Conservation (phyloP, 2,888 invertebrate genomes). For the Amorpha juglandis region DNA sequence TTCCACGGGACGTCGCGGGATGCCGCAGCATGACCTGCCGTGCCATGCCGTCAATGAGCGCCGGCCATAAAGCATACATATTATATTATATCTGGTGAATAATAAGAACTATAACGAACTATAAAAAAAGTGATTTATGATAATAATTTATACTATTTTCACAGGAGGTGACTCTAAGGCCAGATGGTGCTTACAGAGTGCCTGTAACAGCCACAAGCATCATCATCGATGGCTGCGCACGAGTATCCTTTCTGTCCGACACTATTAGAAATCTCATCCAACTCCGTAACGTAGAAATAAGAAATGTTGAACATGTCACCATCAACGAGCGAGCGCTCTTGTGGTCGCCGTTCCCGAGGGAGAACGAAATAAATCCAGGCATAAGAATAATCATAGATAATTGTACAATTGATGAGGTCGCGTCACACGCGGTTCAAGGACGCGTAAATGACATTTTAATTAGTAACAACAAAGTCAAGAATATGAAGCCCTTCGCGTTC, state of each 20-base stretch:
- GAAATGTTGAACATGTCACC: slow-evolving; percentile 85
- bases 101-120: too few relatives aligned
- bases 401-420: slow-evolving; percentile 80
- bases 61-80: too few relatives aligned
- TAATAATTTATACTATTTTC: slow-evolving; percentile 25
- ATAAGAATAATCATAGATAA: slow-evolving; percentile 77
- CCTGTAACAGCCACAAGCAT: slow-evolving; percentile 84
- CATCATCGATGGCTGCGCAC: slow-evolving; percentile 87
- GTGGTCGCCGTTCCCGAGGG: slow-evolving; percentile 84
- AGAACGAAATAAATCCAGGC: slow-evolving; percentile 87
- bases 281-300: slow-evolving; percentile 86
- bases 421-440: slow-evolving; percentile 88
- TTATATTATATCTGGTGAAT: too few relatives aligned
- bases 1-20: too few relatives aligned
- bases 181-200: slow-evolving; percentile 81
- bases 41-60: too few relatives aligned
- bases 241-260: slow-evolving; percentile 83
- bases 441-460: slow-evolving; percentile 88
- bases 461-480: slow-evolving; percentile 84
- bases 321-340: slow-evolving; percentile 86
- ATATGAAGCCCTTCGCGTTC: slow-evolving; percentile 89
- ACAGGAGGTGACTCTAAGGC: slow-evolving; percentile 85
- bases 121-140: background rate
- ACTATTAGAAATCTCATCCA: slow-evolving; percentile 85
- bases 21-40: too few relatives aligned